A percentile compares a stretch with the other conserved stretches of the same genome.
Conservation (phyloP, 2,888 invertebrate species). For the Amblyteles armatorius region DNA sequence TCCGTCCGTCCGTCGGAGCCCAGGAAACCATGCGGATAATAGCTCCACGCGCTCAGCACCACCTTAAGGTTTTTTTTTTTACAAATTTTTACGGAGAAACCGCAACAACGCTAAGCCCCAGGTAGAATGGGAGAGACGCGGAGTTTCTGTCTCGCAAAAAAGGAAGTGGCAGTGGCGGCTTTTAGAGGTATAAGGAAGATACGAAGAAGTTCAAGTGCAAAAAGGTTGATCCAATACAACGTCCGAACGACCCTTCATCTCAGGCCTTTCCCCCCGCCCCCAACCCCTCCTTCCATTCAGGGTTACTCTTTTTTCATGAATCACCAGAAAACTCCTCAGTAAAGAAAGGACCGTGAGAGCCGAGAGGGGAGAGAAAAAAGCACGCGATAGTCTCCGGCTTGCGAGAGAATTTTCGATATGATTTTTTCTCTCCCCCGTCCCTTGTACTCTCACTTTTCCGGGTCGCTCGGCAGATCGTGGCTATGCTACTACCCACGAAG, state of each 20-base stretch:
- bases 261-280: constrained; percentile 58
- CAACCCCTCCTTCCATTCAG: constrained; percentile 68
- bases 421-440: not conserved
- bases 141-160: not conserved
- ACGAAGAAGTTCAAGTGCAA: constrained; percentile 30
- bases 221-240: constrained; percentile 53
- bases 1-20: constrained; percentile 20
- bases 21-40: constrained; percentile 57
- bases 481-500: constrained; percentile 10
- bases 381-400: constrained; percentile 41
- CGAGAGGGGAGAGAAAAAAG: constrained; percentile 21
- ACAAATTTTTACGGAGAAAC: constrained; percentile 64
- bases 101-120: constrained; percentile 48
- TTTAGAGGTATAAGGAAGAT: constrained; percentile 22
- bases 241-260: constrained; percentile 20
- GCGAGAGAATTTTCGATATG: constrained; percentile 44
- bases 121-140: not conserved
- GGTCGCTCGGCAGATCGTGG: constrained; percentile 2
- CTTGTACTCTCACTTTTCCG: not conserved
- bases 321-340: constrained; percentile 43
- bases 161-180: constrained; percentile 31
- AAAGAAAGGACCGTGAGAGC: constrained; percentile 26
- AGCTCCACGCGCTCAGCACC: constrained; percentile 34
- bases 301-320: constrained; percentile 64
- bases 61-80: constrained; percentile 19